A percentile compares a stretch with the other conserved stretches of the same genome.
phyloP scores from a whole-genome alignment of 1,140 invertebrate species.

The Cotesia vestalis region DNA sequence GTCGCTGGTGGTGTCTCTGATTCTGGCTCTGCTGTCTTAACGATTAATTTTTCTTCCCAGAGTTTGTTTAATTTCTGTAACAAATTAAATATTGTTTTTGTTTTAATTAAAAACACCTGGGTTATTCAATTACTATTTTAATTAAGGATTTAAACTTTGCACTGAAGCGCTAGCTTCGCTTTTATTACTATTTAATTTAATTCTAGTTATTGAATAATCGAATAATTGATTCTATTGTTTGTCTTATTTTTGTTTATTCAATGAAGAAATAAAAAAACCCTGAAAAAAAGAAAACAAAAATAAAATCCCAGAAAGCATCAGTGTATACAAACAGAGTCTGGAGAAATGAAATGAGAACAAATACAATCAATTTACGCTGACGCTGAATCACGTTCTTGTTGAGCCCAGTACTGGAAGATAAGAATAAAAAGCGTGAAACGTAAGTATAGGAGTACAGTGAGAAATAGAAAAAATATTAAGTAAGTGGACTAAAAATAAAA shows the following conservation, averaged over 20 bases:
- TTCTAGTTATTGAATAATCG: too few species aligned
- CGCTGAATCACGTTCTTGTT: slow-evolving; percentile 22
- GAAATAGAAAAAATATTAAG: neutral
- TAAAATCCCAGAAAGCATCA: neutral
- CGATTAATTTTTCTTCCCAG: too few species aligned
- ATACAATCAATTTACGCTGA: slow-evolving; percentile 27
- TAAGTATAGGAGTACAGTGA: neutral
- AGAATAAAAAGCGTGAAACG: neutral
- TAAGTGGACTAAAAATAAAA: neutral
- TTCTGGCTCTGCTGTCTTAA: too few species aligned
- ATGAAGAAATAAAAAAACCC: neutral
- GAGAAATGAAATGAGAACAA: slow-evolving; percentile 19
- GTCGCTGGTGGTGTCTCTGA: neutral
- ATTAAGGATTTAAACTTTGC: too few species aligned
- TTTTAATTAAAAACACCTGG: too few species aligned
- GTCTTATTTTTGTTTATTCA: neutral
- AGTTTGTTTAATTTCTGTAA: too few species aligned
- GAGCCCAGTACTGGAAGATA: neutral
- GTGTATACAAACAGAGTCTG: neutral
- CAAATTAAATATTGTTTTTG: too few species aligned
- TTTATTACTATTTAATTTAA: too few species aligned
- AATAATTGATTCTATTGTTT: too few species aligned
- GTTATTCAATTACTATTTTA: too few species aligned
- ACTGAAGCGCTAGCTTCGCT: too few species aligned
- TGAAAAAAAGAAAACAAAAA: neutral